Evolutionary conservation across 2,797 vertebrate species (phyloP).

Genomic region (Amazona ochrocephala): DNA sequence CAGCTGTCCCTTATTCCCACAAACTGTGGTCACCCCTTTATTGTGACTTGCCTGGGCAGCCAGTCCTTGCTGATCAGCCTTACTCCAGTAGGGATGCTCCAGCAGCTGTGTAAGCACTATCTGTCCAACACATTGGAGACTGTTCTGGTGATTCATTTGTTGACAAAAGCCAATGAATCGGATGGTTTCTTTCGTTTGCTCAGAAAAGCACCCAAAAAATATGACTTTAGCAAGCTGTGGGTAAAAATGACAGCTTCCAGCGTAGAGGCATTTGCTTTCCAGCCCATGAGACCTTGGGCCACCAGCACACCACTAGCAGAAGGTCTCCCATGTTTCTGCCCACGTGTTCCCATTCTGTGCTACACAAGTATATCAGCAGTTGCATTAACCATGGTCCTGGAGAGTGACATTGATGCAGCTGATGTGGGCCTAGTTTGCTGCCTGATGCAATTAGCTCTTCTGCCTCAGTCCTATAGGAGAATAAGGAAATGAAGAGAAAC

Average conservation of each 20-base stretch:
- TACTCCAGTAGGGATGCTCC: accelerated
- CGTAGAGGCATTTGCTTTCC: neutral
- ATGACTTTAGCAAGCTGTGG: neutral
- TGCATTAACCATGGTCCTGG: accelerated
- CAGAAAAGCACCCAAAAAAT: neutral
- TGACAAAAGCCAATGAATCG: neutral
- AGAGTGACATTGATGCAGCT: neutral
- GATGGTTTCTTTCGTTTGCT: neutral
- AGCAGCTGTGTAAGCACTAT: neutral
- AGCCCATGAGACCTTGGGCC: neutral
- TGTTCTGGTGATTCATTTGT: neutral
- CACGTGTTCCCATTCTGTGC: neutral
- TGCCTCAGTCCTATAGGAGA: neutral
- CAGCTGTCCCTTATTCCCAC: neutral
- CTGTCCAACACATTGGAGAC: neutral
- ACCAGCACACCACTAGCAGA: neutral
- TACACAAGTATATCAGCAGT: neutral
- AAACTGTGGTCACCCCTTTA: neutral
- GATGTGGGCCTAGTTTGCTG: accelerated
- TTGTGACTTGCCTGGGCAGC: neutral
- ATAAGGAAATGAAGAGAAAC: neutral
- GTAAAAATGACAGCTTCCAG: neutral
- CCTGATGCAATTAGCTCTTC: neutral
- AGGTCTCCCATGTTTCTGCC: neutral
- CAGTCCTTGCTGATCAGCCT: neutral